A percentile compares a stretch with the other conserved stretches of the same genome.
Conservation (phyloP, 2,113 vertebrate genomes). For the Hypanus sabinus region DNA sequence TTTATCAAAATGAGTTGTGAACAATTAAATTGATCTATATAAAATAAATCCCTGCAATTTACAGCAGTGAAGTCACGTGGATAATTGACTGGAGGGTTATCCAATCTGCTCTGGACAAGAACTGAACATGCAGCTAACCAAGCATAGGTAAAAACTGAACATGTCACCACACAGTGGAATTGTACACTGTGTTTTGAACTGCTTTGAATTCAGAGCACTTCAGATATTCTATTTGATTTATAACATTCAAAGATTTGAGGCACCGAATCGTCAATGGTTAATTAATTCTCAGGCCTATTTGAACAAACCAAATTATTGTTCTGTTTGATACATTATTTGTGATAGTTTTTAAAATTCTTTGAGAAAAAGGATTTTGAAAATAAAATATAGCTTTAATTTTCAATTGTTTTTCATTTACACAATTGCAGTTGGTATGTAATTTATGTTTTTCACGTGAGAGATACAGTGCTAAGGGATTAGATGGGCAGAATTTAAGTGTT, state of each 20-base stretch:
- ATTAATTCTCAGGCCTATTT: neutral
- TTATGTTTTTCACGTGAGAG: too few relatives aligned
- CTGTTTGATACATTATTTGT: neutral
- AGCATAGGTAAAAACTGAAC: neutral
- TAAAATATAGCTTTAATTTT: neutral
- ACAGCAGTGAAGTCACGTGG: neutral
- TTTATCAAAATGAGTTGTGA: neutral
- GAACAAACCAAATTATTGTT: neutral
- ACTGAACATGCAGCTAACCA: neutral
- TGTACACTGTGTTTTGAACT: neutral
- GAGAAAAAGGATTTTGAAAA: neutral
- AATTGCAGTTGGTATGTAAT: neutral
- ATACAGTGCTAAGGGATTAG: too few relatives aligned
- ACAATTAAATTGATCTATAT: neutral
- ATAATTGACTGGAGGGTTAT: neutral
- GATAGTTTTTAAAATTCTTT: neutral
- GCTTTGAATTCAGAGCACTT: neutral
- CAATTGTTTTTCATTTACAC: neutral
- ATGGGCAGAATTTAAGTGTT: too few relatives aligned
- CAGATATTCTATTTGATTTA: neutral
- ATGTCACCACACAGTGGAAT: neutral
- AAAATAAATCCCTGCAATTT: neutral
- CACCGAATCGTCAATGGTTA: neutral
- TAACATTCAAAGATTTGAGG: neutral
- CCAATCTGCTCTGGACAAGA: neutral